These are phyloP conservation scores for Acleris sparsana DNA, from an alignment of 2,888 invertebrate species.

Conservation along the genomic window DNA sequence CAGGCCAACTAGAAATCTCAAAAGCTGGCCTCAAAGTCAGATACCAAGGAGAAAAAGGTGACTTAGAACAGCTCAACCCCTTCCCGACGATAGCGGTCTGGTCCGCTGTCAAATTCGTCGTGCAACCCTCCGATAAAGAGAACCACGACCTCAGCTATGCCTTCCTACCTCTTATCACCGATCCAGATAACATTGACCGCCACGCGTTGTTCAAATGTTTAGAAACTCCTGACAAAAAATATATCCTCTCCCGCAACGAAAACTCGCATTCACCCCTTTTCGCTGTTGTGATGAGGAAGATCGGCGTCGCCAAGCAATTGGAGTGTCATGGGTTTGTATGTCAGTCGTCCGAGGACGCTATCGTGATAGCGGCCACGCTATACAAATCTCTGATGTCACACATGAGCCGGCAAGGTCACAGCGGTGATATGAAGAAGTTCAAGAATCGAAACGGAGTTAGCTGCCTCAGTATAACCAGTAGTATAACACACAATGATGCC, in stretches of 20 bases:
- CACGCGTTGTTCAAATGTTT: slow-evolving; percentile 85
- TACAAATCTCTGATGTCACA: slow-evolving; percentile 94
- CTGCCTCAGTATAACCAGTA: slow-evolving; percentile 89
- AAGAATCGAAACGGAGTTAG: slow-evolving; percentile 90
- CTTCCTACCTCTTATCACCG: slow-evolving; percentile 92
- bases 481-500: slow-evolving; percentile 73
- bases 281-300: slow-evolving; percentile 94
- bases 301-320: slow-evolving; percentile 89
- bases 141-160: slow-evolving; percentile 85
- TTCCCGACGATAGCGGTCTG: slow-evolving; percentile 96
- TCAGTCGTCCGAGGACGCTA: slow-evolving; percentile 94
- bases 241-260: slow-evolving; percentile 82
- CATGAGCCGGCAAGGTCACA: slow-evolving; percentile 85
- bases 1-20: slow-evolving; percentile 87
- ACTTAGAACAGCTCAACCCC: slow-evolving; percentile 88
- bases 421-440: slow-evolving; percentile 80
- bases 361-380: slow-evolving; percentile 94
- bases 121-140: slow-evolving; percentile 84
- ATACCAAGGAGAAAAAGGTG: slow-evolving; percentile 85
- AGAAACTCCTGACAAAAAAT: slow-evolving; percentile 81
- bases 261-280: slow-evolving; percentile 92
- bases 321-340: slow-evolving; percentile 97
- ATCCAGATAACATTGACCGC: slow-evolving; percentile 91
- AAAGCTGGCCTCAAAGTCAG: slow-evolving; percentile 88
- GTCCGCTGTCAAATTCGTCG: slow-evolving; percentile 94